Evolutionary conservation across 2,797 vertebrate species (phyloP), one percentile per base, ranked within the genome.

Genomic region (Bradypodion ventrale): DNA sequence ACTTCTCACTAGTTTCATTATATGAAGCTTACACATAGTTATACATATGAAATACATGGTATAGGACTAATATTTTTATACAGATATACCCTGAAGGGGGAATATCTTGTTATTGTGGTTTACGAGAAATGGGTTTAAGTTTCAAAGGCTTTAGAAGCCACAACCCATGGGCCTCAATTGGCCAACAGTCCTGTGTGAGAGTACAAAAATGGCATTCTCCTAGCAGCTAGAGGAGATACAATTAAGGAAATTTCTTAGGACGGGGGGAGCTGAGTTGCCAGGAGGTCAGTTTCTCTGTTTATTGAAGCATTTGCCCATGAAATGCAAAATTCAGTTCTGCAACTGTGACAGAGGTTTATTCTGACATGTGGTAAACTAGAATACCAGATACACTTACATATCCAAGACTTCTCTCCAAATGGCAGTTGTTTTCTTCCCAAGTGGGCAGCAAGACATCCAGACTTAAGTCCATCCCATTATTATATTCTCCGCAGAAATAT

Each of bases 391-490:
- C 3, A 3, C 32, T 15, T 46, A 35, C 69, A 25, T 66, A 75
- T 37, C 49, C 66, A 70, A 21, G 40, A 32, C 42, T 69, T 62
- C 4, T 75, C 15, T 60, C 32, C 35, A 70, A n/a, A 23, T n/a
- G 32, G 65, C 27, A 56, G 69, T 69, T 80, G 15, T 69, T 78
- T 83, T 56, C 66, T 69, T 73, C 56, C 75, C 52, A 19, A 44
- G 49, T 32, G 83, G 80, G 68, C 85, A 62, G 27, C 27, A 69
- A 75, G 40, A 84, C 5, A 80, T 46, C 75, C 29, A 27, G 52
- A 40, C 83, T 85, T 75, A 75, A 88, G 59, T 90, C 83, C 82
- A 88, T 74, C 82, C 80, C 82, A 83, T 76, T 63, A 72, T 89
- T 89, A 84, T 37, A 73, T 1, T 70, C 56, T 84, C 63, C 1